Evolutionary conservation across 2,797 vertebrate species (phyloP), one percentile per base, ranked within the genome.

Genomic region (Tarsius wallacei): DNA sequence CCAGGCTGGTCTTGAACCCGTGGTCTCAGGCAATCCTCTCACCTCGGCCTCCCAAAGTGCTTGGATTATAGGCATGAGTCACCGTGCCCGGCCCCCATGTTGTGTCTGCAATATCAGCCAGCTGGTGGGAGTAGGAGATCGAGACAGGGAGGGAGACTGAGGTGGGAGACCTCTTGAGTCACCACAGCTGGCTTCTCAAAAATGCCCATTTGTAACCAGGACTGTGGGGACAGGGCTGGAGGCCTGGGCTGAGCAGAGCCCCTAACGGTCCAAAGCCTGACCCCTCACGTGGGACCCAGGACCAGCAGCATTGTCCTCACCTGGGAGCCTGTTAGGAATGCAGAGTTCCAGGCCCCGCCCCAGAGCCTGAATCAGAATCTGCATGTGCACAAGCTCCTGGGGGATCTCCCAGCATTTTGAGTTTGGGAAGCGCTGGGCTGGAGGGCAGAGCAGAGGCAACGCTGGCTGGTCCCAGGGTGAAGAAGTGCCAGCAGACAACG

Each of bases 401-500:
- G 4, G 13, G 63, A 55, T 0, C 28, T 17, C 33, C 22, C 36
- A 22, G 59, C 6, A 51, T 21, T 2, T 21, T 3, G 10, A n/a
- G 4, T 81, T 33, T 71, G 81, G 28, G 8, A 55, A 31, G 14
- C 0, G 0, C 0, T 1, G 4, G 26, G 7, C 68, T 24, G 55
- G 15, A 24, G n/a, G 66, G 28, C 5, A n/a, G 74, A 66, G 49
- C 26, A 16, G n/a, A 26, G 5, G 28, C 21, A 0, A 33, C n/a
- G 33, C 42, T 16, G 7, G 33, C 42, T 13, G 7, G 71, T 61
- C 21, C 4, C 8, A 21, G 22, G 42, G 3, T 19, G 16, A 22
- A 51, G 12, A 66, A 15, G 84, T 5, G 47, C 33, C 21, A 2
- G 31, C 4, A 26, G 61, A 24, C 1, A 28, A 22, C 33, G 57